Percentiles rank a stretch among this genome's conserved stretches.
Evolutionary conservation across 37 sponge, comb jelly and placozoan genomes (phyloP).

Genomic region (Axinella damicornis): DNA sequence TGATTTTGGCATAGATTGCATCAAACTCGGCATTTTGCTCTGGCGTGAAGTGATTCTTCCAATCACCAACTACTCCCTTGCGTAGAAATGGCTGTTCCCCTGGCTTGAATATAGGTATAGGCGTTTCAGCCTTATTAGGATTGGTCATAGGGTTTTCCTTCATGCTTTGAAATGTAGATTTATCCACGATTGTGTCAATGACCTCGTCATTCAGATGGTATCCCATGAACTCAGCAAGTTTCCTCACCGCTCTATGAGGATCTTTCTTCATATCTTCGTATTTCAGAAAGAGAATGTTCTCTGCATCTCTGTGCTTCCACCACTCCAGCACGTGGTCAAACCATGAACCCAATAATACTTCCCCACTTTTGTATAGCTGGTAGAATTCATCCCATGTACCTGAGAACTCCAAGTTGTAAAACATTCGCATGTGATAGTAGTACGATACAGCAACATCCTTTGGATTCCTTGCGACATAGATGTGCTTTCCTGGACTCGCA

Average conservation of each 20-base stretch:
- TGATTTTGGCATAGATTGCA: conserved; percentile 15
- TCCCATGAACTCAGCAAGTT: conserved; percentile 21
- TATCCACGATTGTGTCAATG: conserved; percentile 14
- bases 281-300: conserved; percentile 47
- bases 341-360: conserved; percentile 49
- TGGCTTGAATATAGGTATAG: no score
- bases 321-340: conserved; percentile 50
- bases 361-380: conserved; percentile 13
- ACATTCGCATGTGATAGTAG: conserved; percentile 44
- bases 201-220: conserved; percentile 19
- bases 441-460: conserved; percentile 67
- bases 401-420: not conserved
- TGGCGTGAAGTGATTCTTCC: conserved; percentile 39
- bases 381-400: conserved; percentile 7
- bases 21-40: conserved; percentile 35
- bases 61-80: conserved; percentile 55
- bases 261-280: conserved; percentile 55
- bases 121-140: no score
- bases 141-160: conserved; percentile 21
- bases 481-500: conserved; percentile 46
- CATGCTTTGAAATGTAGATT: conserved; percentile 42
- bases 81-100: conserved; percentile 32
- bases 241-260: not conserved
- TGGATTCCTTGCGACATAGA: conserved; percentile 62
- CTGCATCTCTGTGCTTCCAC: conserved; percentile 37